Base-by-base conservation (phyloP, 2,113 vertebrate species). In the Pristiophorus japonicus region DNA sequence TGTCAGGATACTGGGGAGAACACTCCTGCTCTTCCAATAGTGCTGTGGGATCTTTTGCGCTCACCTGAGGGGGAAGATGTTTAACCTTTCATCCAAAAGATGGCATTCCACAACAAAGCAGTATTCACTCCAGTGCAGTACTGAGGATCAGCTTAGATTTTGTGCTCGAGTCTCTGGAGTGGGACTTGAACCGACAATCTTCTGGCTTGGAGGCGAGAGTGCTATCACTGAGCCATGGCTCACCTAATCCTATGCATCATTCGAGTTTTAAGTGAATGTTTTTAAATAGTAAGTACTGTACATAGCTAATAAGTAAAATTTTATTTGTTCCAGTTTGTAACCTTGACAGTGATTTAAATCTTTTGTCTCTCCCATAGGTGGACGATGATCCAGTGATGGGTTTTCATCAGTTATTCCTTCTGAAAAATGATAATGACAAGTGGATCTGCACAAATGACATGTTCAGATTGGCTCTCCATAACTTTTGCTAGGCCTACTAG, bases 401-500 rank as follows among this genome's bases (percentile, higher is more conserved):
- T 67, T 98, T 98, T 96, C 97, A 98, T 95, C 97, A 98, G 93
- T 96, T 98, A 95, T 97, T 98, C 96, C 95, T 98, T 96, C 96
- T 97, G 96, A 98, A 97, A 96, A 97, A 96, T 34, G 95, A 96
- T 84, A 97, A 97, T 84, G 96, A 96, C 70, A 96, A 97, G n/a
- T 98, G 97, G 97, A 96, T 97, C 90, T 98, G 97, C 96, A 97
- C 97, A 70, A 98, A 97, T 63, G 96, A 97, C 20, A 96, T 98
- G 95, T 98, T 98, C 96, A 96, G 97, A 95, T 96, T 98, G 96
- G 96, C 97, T 87, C 96, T 97, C 3, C 97, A 97, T 96, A 98
- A 97, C 96, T 97, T 98, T 96, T 97, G 97, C 47, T 96, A 88
- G 78, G 59, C 62, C 4, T 95, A 51, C 66, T 94, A 24, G 92